phyloP scores from a whole-genome alignment of 2,888 invertebrate genomes.

The Polydrusus tereticollis region DNA sequence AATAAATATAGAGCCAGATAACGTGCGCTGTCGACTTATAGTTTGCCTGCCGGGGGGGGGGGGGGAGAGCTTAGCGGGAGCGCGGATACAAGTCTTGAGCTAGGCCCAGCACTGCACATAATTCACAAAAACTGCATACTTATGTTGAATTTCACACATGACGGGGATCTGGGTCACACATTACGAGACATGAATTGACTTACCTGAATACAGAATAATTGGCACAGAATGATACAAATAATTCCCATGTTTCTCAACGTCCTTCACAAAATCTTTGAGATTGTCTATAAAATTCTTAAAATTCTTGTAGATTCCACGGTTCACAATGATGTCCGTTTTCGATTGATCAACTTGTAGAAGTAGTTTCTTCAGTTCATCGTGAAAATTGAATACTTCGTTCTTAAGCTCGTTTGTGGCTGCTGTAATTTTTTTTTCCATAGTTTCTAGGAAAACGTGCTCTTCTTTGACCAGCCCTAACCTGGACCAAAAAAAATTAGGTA shows the following conservation, averaged over 20 bases:
- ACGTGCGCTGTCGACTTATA: too few species aligned
- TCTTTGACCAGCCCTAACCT: constrained; percentile 39
- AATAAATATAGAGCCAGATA: too few species aligned
- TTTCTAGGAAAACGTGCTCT: constrained; percentile 54
- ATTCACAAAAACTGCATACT: too few species aligned
- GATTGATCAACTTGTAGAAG: constrained; percentile 41
- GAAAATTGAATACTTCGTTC: constrained; percentile 48
- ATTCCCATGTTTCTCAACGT: constrained; percentile 27
- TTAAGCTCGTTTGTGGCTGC: constrained; percentile 50
- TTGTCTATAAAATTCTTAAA: constrained; percentile 47
- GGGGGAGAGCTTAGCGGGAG: too few species aligned
- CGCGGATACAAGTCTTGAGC: too few species aligned
- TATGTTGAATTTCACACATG: too few species aligned
- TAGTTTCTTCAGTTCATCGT: constrained; percentile 48
- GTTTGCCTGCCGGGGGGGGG: too few species aligned
- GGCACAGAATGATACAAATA: constrained; percentile 45
- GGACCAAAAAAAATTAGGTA: not conserved
- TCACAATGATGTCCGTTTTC: constrained; percentile 32
- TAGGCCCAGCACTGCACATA: too few species aligned
- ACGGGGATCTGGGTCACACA: too few species aligned
- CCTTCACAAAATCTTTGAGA: constrained; percentile 41
- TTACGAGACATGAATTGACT: not conserved
- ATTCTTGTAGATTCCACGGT: constrained; percentile 50
- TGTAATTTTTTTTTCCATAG: constrained; percentile 48
- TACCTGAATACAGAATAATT: constrained; percentile 34